These are phyloP conservation scores for Glyphotaelius pellucidus DNA, from an alignment of 2,888 invertebrate genomes.

Conservation along the genomic window DNA sequence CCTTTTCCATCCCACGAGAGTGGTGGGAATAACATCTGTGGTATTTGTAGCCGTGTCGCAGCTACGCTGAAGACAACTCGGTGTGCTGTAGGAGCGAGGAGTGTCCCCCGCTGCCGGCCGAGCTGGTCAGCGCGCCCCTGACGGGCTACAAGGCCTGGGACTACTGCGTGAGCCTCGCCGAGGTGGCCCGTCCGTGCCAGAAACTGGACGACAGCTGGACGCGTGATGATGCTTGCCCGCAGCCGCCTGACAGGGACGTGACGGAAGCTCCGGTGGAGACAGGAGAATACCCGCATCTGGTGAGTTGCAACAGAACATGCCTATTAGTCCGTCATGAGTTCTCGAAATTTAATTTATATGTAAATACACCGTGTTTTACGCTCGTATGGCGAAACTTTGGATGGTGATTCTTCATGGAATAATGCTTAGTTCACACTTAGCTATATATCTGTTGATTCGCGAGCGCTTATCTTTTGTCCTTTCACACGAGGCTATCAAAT, in stretches of 20 bases:
- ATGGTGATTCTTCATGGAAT: no score
- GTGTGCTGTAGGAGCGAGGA: neutral
- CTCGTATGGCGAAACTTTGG: no score
- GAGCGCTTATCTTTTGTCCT: no score
- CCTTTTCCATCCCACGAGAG: no score
- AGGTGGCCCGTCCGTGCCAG: slow-evolving; percentile 68
- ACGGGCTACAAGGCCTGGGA: neutral
- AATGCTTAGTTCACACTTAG: no score
- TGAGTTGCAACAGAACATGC: neutral
- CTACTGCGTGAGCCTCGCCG: slow-evolving; percentile 57
- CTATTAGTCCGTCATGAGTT: no score
- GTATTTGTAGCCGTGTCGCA: neutral
- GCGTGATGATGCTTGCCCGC: neutral
- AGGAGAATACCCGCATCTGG: neutral
- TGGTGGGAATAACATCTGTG: neutral
- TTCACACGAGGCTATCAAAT: no score
- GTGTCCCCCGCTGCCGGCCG: neutral
- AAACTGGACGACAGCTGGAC: slow-evolving; percentile 70
- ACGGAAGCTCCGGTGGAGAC: neutral
- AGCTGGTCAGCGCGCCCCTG: neutral
- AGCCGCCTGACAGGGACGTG: neutral
- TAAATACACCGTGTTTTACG: no score
- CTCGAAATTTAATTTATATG: no score
- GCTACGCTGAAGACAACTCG: neutral
- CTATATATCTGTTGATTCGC: no score